Conservation (phyloP, 2,113 vertebrate genomes). For the Pelecanoides urinatrix region DNA sequence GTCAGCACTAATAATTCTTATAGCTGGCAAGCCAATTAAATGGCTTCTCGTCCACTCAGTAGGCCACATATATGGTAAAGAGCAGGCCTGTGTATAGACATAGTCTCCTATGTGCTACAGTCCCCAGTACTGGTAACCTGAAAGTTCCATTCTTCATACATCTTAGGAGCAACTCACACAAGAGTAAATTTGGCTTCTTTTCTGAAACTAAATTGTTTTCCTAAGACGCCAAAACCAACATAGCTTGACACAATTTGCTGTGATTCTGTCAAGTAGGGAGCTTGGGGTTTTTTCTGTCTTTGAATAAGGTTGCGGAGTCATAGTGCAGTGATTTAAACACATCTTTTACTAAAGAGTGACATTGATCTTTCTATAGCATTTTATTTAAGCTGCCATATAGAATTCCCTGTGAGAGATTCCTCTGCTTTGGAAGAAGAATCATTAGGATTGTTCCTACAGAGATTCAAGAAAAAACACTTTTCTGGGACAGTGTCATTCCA, state of each 20-base stretch:
- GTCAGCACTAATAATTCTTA: neutral
- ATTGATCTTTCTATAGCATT: neutral
- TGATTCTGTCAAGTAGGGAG: neutral
- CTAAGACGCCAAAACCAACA: neutral
- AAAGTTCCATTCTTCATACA: neutral
- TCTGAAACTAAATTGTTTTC: neutral
- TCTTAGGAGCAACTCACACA: neutral
- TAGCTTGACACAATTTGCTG: neutral
- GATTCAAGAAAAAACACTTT: neutral
- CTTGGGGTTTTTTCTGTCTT: neutral
- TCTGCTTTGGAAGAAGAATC: neutral
- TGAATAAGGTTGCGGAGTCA: neutral
- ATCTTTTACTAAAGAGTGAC: neutral
- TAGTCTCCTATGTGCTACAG: neutral
- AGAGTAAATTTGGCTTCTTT: neutral
- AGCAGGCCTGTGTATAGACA: neutral
- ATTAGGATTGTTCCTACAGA: neutral
- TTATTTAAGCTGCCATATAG: neutral
- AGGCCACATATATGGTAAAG: neutral
- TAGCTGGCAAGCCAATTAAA: neutral
- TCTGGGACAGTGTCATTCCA: neutral
- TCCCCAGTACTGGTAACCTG: neutral
- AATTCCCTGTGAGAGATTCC: neutral
- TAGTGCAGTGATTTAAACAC: neutral
- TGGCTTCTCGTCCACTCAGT: neutral